A percentile compares a stretch with the other conserved stretches of the same genome.
Conservation (phyloP, 53 echinoderm and acorn worm genomes). For the Stichopus horrens region DNA sequence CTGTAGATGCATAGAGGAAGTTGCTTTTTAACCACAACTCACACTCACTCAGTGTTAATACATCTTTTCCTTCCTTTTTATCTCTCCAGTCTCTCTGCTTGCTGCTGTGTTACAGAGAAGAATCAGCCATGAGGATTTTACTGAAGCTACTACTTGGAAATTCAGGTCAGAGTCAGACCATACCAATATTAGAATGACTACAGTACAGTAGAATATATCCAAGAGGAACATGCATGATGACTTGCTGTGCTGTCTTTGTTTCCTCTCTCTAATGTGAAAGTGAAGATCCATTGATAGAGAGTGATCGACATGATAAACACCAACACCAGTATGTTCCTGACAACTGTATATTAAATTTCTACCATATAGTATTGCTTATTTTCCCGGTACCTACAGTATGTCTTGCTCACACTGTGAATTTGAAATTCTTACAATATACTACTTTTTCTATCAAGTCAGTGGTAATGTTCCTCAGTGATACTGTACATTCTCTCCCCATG, state of each 20-base stretch:
- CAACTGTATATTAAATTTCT: not conserved
- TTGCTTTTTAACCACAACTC: too few relatives aligned
- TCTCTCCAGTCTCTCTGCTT: not conserved
- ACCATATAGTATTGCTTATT: too few relatives aligned
- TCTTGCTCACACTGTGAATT: too few relatives aligned
- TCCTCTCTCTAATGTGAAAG: not conserved
- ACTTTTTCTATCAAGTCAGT: too few relatives aligned
- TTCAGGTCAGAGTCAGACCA: not conserved
- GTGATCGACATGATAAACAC: not conserved
- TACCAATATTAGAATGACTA: not conserved
- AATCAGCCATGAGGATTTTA: not conserved
- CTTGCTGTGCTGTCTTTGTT: not conserved
- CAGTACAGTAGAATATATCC: not conserved
- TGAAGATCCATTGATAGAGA: not conserved
- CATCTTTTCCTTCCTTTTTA: not conserved
- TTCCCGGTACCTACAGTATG: too few relatives aligned
- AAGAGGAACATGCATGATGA: not conserved
- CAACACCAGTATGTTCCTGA: not conserved
- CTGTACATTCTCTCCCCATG: too few relatives aligned
- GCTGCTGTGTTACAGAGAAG: not conserved
- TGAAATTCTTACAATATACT: too few relatives aligned
- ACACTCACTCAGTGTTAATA: not conserved
- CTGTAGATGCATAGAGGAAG: too few relatives aligned
- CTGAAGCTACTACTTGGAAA: constrained; percentile 14
- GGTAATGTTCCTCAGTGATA: too few relatives aligned